These are phyloP conservation scores for Micrasema minimum DNA, from an alignment of 1,140 invertebrate genomes.

Conservation along the genomic window DNA sequence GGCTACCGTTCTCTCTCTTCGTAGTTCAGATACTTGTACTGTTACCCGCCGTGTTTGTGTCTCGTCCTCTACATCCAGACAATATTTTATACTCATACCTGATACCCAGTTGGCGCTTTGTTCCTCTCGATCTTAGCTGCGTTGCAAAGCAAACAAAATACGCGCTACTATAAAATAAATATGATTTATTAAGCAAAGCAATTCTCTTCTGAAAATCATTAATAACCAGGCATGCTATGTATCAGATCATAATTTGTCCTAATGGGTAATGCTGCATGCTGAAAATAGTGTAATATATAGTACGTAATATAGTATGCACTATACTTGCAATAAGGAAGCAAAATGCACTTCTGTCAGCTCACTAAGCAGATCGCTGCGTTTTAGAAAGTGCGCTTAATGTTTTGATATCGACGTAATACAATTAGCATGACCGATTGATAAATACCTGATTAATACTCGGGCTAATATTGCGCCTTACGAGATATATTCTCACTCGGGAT, in stretches of 20 bases:
- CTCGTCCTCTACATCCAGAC: background rate
- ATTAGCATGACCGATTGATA: constrained; percentile 43
- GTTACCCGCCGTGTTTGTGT: background rate
- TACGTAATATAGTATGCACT: background rate
- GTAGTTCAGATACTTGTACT: too few relatives aligned
- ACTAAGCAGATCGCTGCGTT: constrained; percentile 24
- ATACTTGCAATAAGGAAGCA: constrained; percentile 17
- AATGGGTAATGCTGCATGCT: constrained; percentile 9
- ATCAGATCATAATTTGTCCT: constrained; percentile 25
- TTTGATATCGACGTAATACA: constrained; percentile 41
- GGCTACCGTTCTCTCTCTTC: constrained; percentile 8
- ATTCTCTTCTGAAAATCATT: constrained; percentile 16
- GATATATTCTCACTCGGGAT: too few relatives aligned
- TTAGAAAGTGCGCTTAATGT: constrained; percentile 31
- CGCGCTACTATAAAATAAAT: constrained; percentile 21
- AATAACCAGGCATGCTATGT: constrained; percentile 4
- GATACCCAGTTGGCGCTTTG: constrained; percentile 10
- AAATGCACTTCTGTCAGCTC: constrained; percentile 11
- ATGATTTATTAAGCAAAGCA: constrained; percentile 32
- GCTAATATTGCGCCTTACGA: background rate
- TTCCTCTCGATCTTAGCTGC: constrained; percentile 2
- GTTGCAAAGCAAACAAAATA: constrained; percentile 11
- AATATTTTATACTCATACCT: constrained; percentile 17
- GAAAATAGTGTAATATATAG: background rate
- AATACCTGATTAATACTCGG: constrained; percentile 28